A percentile compares a stretch with the other conserved stretches of the same genome.
phyloP scores from a whole-genome alignment of 1,140 invertebrate genomes.

The Aphaenogaster ashmeadi region DNA sequence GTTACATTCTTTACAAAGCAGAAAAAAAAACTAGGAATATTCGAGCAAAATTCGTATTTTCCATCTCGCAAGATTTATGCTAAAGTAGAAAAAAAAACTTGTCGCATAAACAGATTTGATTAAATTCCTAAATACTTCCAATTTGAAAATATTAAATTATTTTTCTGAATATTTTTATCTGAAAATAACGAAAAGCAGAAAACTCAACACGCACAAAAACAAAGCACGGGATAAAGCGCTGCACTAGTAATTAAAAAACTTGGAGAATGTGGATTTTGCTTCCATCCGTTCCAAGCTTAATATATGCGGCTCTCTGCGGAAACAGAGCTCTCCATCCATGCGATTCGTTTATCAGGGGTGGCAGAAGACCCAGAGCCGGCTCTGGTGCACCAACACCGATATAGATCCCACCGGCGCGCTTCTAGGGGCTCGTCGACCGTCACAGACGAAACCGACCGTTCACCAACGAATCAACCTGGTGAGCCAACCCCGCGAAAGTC shows the following conservation, averaged over 20 bases:
- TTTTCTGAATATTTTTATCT: not conserved
- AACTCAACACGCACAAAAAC: not conserved
- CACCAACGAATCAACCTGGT: constrained; percentile 60
- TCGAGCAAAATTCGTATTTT: constrained; percentile 5
- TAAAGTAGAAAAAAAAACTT: not conserved
- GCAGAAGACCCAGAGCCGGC: constrained; percentile 31
- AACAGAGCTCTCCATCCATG: not conserved
- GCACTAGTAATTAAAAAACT: not conserved
- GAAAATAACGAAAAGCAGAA: not conserved
- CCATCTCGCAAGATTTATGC: not conserved
- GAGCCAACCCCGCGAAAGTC: constrained; percentile 47
- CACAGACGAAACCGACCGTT: constrained; percentile 44
- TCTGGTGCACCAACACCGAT: constrained; percentile 41
- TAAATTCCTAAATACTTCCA: not conserved
- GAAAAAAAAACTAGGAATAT: not conserved
- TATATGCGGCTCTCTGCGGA: not conserved
- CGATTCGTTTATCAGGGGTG: constrained; percentile 34
- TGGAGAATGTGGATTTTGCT: not conserved
- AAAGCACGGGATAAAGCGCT: not conserved
- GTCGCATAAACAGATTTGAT: not conserved
- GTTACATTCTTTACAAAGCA: not conserved
- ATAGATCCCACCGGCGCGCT: constrained; percentile 22
- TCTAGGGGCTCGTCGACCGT: constrained; percentile 54
- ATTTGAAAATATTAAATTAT: not conserved
- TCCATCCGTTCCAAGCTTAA: not conserved